Conservation (phyloP, 2,888 invertebrate genomes). For the Cephus spinipes region DNA sequence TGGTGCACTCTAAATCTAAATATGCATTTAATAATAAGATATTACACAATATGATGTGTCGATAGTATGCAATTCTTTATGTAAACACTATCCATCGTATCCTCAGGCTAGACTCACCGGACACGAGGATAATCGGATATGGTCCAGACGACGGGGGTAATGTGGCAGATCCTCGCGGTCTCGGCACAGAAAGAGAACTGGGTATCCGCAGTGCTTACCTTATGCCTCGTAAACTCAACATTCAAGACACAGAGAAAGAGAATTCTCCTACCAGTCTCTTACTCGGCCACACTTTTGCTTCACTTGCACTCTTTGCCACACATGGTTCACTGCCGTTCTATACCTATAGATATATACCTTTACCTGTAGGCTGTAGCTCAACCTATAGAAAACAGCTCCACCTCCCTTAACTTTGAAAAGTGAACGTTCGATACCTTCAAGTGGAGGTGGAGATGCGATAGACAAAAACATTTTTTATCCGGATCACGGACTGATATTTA, state of each 20-base stretch:
- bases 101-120: neutral
- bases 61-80: neutral
- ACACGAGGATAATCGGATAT: neutral
- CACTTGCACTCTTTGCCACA: slow-evolving; percentile 10
- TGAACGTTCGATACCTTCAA: neutral
- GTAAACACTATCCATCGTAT: neutral
- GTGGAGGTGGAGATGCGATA: neutral
- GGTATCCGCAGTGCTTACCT: slow-evolving; percentile 44
- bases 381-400: neutral
- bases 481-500: neutral
- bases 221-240: slow-evolving; percentile 47
- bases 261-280: slow-evolving; percentile 48
- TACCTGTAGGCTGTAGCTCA: neutral
- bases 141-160: neutral
- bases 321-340: neutral
- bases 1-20: neutral
- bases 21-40: neutral
- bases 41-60: neutral
- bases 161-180: slow-evolving; percentile 57
- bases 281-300: slow-evolving; percentile 38
- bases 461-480: neutral
- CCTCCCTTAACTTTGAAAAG: neutral
- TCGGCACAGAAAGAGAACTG: slow-evolving; percentile 64
- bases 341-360: neutral
- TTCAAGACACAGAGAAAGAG: slow-evolving; percentile 32